A percentile compares a stretch with the other conserved stretches of the same genome.
Conservation (phyloP, 2,888 invertebrate species). For the Synergus japonicus region DNA sequence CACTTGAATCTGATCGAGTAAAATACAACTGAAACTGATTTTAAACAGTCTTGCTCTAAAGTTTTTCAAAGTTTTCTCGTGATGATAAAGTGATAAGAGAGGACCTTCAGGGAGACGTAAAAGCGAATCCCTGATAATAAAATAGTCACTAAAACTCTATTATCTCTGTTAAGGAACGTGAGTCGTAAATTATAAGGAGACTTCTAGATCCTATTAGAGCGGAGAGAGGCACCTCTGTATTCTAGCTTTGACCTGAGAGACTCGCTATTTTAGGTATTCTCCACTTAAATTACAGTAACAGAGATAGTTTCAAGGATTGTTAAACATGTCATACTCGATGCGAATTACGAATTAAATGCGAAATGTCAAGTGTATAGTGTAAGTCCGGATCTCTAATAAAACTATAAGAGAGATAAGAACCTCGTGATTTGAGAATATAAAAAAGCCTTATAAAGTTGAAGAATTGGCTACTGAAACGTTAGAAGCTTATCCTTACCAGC, state of each 20-base stretch:
- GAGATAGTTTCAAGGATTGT: conserved; percentile 18
- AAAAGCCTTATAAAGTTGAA: no score
- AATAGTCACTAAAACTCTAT: conserved; percentile 6
- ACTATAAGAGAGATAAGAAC: background rate
- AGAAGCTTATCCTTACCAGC: no score
- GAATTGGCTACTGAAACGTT: background rate
- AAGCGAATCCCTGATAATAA: background rate
- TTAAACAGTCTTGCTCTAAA: background rate
- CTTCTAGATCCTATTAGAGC: background rate
- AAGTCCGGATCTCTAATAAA: background rate
- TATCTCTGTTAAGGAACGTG: conserved; percentile 1
- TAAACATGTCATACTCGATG: background rate
- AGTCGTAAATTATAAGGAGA: conserved; percentile 9
- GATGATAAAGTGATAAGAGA: background rate
- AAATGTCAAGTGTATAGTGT: background rate
- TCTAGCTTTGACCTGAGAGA: conserved; percentile 9
- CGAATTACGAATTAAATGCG: background rate
- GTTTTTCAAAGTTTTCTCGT: background rate
- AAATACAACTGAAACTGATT: background rate
- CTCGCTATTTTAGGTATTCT: conserved; percentile 11
- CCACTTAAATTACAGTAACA: conserved; percentile 7
- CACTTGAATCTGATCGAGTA: background rate
- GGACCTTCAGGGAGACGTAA: background rate
- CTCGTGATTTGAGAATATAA: no score
- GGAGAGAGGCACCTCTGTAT: background rate